phyloP scores from a whole-genome alignment of 2,888 invertebrate species.

The Alloscopus bannaensis region DNA sequence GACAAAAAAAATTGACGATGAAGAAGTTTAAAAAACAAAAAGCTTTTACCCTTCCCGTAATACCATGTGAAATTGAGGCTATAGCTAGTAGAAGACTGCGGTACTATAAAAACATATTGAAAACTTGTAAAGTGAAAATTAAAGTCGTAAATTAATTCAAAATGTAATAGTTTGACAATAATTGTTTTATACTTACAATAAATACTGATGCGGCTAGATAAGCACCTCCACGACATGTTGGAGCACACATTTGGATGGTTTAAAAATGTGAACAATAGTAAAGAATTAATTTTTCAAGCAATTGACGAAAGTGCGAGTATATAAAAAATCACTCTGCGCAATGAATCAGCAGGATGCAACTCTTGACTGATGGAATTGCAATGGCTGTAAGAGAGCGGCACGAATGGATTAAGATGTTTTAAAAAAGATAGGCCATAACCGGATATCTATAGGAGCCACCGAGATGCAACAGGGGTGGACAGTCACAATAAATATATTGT shows the following conservation, averaged over 20 bases:
- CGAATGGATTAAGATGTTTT: no score
- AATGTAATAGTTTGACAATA: not conserved
- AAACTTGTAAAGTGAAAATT: not conserved
- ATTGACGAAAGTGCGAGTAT: no score
- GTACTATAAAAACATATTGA: slow-evolving; percentile 40
- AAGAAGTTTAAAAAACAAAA: slow-evolving; percentile 1
- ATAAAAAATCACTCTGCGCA: no score
- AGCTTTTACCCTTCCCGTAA: slow-evolving; percentile 58
- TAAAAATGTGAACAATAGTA: no score
- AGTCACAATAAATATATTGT: no score
- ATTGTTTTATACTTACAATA: slow-evolving; percentile 41
- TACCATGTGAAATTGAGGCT: slow-evolving; percentile 39
- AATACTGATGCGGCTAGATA: slow-evolving; percentile 58
- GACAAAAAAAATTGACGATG: no score
- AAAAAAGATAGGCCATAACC: no score
- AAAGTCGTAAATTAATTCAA: not conserved
- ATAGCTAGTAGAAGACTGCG: slow-evolving; percentile 52
- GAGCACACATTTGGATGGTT: slow-evolving; percentile 64
- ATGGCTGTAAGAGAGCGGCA: no score
- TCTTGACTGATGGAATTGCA: no score
- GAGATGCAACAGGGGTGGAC: no score
- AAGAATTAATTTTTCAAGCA: not conserved
- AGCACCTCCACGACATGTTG: slow-evolving; percentile 50
- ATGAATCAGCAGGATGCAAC: no score
- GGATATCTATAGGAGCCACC: no score